Conservation (phyloP, 2,888 invertebrate genomes). For the Caenorhabditis drosophilae region DNA sequence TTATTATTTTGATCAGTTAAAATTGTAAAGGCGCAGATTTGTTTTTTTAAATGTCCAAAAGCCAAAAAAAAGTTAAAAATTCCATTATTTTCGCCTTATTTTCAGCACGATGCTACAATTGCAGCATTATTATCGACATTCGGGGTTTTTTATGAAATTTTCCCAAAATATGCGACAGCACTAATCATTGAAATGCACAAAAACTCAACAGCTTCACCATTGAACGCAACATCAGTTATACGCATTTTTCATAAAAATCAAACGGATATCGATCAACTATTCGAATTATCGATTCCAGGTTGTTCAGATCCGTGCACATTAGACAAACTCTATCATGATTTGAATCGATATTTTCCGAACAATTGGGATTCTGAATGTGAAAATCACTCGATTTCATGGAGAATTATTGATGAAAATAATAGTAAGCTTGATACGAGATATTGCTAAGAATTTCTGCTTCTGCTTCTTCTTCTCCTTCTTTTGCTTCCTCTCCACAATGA, state of each 20-base stretch:
- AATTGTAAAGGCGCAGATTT: not conserved
- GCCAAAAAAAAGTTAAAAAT: not conserved
- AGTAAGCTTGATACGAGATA: too few relatives aligned
- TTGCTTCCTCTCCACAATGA: too few relatives aligned
- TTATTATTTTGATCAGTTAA: not conserved
- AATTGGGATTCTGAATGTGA: slow-evolving; percentile 57
- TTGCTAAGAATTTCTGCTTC: too few relatives aligned
- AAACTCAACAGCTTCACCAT: slow-evolving; percentile 4
- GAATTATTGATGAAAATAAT: too few relatives aligned
- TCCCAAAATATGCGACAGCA: slow-evolving; percentile 62
- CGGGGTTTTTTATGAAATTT: slow-evolving; percentile 54
- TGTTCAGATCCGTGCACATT: slow-evolving; percentile 59
- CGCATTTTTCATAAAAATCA: slow-evolving; percentile 62
- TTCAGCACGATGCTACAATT: slow-evolving; percentile 65
- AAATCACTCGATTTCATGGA: too few relatives aligned
- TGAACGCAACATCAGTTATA: too few relatives aligned
- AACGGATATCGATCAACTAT: slow-evolving; percentile 53
- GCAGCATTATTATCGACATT: slow-evolving; percentile 61
- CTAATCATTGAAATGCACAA: slow-evolving; percentile 63
- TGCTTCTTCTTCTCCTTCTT: too few relatives aligned
- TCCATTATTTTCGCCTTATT: slow-evolving; percentile 7
- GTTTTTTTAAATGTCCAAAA: slow-evolving; percentile 1
- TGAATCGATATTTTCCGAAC: slow-evolving; percentile 30
- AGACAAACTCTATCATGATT: slow-evolving; percentile 32
- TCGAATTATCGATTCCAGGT: slow-evolving; percentile 50